Evolutionary conservation across 2,797 vertebrate genomes (phyloP).

Genomic region (Spondyliosoma cantharus): DNA sequence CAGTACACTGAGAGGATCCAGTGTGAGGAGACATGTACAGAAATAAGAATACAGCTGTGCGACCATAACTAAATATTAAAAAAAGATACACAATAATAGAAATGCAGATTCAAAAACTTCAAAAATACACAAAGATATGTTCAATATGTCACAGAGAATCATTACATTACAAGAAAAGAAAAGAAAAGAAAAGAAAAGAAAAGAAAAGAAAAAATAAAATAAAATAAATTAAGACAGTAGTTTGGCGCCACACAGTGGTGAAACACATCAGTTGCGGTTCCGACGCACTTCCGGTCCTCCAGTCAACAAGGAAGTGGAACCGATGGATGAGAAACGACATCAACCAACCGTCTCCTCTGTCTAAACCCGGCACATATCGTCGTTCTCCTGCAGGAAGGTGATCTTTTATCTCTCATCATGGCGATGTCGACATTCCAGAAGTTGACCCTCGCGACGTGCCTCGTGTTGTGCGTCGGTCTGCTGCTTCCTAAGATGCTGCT

Average conservation of each 20-base stretch:
- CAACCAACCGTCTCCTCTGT: background rate
- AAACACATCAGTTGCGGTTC: accelerated
- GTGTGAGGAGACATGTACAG: background rate
- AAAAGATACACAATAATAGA: background rate
- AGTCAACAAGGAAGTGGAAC: slow-evolving; percentile 51
- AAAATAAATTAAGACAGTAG: accelerated
- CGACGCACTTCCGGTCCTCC: slow-evolving; percentile 60
- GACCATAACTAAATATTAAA: background rate
- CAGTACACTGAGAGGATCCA: background rate
- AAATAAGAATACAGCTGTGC: background rate
- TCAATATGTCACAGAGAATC: too few relatives aligned
- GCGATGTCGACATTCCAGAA: slow-evolving; percentile 85
- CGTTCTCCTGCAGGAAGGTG: background rate
- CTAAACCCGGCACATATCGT: accelerated
- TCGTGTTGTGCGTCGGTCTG: slow-evolving; percentile 89
- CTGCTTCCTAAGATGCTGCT: slow-evolving; percentile 90
- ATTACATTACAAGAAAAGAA: too few relatives aligned
- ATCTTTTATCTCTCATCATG: slow-evolving; percentile 71
- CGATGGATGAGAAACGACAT: slow-evolving; percentile 14
- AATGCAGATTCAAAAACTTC: background rate
- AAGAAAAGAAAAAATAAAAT: too few relatives aligned
- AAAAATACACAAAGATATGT: too few relatives aligned
- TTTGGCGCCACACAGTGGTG: slow-evolving; percentile 45
- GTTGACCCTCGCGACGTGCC: slow-evolving; percentile 88
- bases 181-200: too few relatives aligned